phyloP scores from a whole-genome alignment of 1,140 invertebrate species.

The Trichogramma pretiosum region DNA sequence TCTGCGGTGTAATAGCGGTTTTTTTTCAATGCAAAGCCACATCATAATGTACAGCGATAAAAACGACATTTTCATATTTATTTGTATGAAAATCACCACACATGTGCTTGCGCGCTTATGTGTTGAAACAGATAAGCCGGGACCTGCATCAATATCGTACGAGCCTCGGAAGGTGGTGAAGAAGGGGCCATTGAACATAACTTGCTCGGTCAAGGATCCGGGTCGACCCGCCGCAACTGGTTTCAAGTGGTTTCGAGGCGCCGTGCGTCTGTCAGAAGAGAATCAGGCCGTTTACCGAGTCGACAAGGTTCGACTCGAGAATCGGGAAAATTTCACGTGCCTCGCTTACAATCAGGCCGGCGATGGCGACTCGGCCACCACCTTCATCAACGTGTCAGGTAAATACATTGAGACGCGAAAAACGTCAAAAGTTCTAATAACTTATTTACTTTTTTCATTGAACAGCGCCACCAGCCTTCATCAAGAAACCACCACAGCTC shows the following conservation, averaged over 20 bases:
- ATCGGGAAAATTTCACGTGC: conserved; percentile 79
- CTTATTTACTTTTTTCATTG: conserved; percentile 29
- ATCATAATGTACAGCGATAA: too few species aligned
- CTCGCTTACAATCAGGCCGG: conserved; percentile 74
- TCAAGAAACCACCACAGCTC: conserved; percentile 70
- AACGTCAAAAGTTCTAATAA: too few species aligned
- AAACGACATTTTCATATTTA: too few species aligned
- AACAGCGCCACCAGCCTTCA: conserved; percentile 76
- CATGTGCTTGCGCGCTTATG: background rate
- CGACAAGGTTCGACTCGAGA: conserved; percentile 69
- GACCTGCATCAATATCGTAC: conserved; percentile 60
- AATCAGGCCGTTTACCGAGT: conserved; percentile 67
- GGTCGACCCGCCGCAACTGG: conserved; percentile 67
- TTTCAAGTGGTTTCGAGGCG: conserved; percentile 72
- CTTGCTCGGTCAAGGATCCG: conserved; percentile 70
- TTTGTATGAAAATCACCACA: too few species aligned
- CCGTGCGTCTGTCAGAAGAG: conserved; percentile 61
- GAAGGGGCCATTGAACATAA: conserved; percentile 64
- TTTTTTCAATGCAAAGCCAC: too few species aligned
- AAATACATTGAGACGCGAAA: conserved; percentile 28
- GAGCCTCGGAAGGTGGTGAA: conserved; percentile 70
- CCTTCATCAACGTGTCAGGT: conserved; percentile 71
- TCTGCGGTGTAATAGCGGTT: too few species aligned
- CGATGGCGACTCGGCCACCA: conserved; percentile 60
- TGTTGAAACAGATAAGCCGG: conserved; percentile 59